Conservation (phyloP, 2,113 vertebrate genomes). For the Stegastes partitus region DNA sequence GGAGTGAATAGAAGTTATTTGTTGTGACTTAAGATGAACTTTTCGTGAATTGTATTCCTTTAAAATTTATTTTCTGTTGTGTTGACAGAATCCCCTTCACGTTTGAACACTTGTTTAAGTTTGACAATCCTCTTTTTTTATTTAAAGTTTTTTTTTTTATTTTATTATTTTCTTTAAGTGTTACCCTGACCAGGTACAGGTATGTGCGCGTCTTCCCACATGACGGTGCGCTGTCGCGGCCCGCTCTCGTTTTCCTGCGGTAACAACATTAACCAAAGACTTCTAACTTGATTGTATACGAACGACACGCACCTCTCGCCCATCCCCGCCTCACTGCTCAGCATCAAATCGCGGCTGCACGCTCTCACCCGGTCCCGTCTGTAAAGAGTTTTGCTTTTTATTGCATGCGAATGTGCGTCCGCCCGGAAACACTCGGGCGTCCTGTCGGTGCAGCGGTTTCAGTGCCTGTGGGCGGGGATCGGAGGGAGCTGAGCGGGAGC, state of each 20-base stretch:
- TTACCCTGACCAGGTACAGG: conserved; percentile 61
- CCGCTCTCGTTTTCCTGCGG: conserved; percentile 73
- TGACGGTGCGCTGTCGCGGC: conserved; percentile 54
- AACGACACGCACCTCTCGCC: conserved; percentile 66
- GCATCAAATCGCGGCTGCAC: conserved; percentile 60
- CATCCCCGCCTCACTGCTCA: conserved; percentile 69
- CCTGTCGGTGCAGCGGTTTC: conserved; percentile 54
- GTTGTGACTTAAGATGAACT: neutral
- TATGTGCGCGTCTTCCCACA: conserved; percentile 56
- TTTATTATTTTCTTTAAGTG: no score
- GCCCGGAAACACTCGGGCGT: conserved; percentile 5
- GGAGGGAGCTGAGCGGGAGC: conserved; percentile 74
- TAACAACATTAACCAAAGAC: conserved; percentile 88
- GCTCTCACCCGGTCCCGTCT: conserved; percentile 27
- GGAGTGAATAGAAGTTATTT: conserved; percentile 12
- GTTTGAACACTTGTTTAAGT: conserved; percentile 39
- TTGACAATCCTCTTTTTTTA: conserved; percentile 82
- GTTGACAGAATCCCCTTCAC: no score
- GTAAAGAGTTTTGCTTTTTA: conserved; percentile 19
- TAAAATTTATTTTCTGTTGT: neutral
- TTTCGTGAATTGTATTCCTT: neutral
- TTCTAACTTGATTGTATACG: conserved; percentile 87
- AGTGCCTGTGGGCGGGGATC: conserved; percentile 81
- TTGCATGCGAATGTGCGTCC: conserved; percentile 64
- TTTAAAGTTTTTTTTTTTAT: conserved; percentile 38